Percentiles rank a stretch among this genome's conserved stretches.
These are phyloP conservation scores for Okapia johnstoni DNA, from an alignment of 2,113 vertebrate genomes.

Conservation along the genomic window DNA sequence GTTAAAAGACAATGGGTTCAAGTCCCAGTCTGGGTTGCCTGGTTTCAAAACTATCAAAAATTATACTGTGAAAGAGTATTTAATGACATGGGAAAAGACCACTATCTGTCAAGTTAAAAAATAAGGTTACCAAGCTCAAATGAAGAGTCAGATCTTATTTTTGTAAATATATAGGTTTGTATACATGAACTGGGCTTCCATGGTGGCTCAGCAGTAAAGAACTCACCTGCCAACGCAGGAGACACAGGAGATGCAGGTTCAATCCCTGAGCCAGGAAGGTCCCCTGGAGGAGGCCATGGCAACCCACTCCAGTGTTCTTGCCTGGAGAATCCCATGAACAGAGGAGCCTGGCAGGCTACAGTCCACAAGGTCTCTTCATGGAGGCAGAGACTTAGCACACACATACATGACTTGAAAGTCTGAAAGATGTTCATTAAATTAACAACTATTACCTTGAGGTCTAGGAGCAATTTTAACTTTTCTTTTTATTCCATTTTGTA, in stretches of 20 bases:
- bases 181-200: neutral
- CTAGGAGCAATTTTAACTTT: neutral
- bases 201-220: neutral
- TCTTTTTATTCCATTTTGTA: neutral
- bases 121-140: neutral
- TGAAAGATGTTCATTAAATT: neutral
- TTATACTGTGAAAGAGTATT: neutral
- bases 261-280: fast-evolving
- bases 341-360: neutral
- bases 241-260: neutral
- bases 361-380: neutral
- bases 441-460: neutral
- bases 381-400: neutral
- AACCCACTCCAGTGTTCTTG: neutral
- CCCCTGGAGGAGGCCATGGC: neutral
- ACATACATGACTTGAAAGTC: neutral
- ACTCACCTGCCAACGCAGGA: neutral
- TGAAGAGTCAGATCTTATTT: neutral
- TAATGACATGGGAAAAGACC: neutral
- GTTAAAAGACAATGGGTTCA: neutral
- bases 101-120: neutral
- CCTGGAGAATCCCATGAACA: neutral
- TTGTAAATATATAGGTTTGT: neutral
- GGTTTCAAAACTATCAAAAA: neutral
- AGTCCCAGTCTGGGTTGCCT: neutral